Base-by-base conservation (phyloP, 1,140 invertebrate genomes). In the Drosophila pruinosa region DNA sequence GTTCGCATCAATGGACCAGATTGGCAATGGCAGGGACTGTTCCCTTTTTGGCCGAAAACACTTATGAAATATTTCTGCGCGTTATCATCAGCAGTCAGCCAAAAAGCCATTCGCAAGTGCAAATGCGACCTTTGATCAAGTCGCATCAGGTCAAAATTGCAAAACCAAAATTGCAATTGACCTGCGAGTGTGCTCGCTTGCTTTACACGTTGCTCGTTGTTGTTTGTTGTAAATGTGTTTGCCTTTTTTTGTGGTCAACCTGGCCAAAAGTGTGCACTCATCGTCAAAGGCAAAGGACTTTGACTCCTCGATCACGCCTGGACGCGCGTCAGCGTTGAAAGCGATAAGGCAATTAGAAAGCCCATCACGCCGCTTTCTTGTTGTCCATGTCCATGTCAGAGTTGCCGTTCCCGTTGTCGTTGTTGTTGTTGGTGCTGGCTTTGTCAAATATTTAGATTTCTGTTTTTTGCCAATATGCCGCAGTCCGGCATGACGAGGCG, bases 271-370 rank as follows among this genome's bases (percentile, higher is more conserved):
- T 86, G 80, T 79, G 65, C 77, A 81, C 65, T 85, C 81, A 88
- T 81, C 78, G 82, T 78, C 77, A 85, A 80, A 85, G 81, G 63
- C 67, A 70, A 71, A 71, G 59, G 81, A 86, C 82, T 85, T 81
- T 81, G 82, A 81, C 57, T 72, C 57, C 65, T 67, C 53, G 57
- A 43, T 45, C 56, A 65, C 80, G 72, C 75, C 62, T 77, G 71
- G 74, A 54, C 69, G 78, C 78, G 41, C 63, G 63, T 74, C 70
- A 74, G 72, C 74, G 64, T 53, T 85, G 81, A 86, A 86, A 85
- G 82, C 81, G 81, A 85, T 85, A 85, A 85, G 81, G 82, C 81
- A 85, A 85, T 85, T 85, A 85, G 81, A 88, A 77, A 74, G 80
- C 21, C 52, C 54, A 41, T 48, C 45, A 26, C 45, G 6, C 1